phyloP scores from a whole-genome alignment of 2,113 vertebrate genomes.

The Herpailurus yagouaroundi region DNA sequence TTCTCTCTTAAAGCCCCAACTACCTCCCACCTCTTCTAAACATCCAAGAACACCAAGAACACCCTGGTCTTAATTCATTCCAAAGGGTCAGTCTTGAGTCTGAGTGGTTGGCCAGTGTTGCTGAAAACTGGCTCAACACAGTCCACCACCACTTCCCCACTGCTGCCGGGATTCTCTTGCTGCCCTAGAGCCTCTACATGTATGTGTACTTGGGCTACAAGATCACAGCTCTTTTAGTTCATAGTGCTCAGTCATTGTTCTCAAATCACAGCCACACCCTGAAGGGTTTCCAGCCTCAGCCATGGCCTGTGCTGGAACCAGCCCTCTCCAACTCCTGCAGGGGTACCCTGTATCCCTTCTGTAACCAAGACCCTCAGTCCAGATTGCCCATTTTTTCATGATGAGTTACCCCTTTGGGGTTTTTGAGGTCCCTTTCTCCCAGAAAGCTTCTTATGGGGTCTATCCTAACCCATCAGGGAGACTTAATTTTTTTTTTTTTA shows the following conservation, averaged over 20 bases:
- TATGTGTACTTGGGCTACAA: neutral
- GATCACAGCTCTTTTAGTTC: neutral
- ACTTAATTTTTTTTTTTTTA: neutral
- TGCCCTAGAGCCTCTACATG: neutral
- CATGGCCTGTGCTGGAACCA: neutral
- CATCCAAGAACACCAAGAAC: neutral
- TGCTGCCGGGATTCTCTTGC: neutral
- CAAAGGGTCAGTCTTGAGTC: neutral
- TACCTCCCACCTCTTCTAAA: neutral
- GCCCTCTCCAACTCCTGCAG: too few relatives aligned
- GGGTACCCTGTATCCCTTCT: neutral
- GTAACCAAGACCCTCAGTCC: neutral
- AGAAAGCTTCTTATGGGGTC: neutral
- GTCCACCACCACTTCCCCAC: neutral
- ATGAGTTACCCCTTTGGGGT: neutral
- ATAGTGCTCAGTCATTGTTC: neutral
- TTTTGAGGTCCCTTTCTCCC: neutral
- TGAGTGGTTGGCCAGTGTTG: neutral
- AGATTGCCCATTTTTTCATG: neutral
- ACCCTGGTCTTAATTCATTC: neutral
- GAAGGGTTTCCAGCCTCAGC: neutral
- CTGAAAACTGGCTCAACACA: neutral
- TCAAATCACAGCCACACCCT: neutral
- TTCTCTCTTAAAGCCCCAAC: neutral
- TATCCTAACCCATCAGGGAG: neutral